Evolutionary conservation across 1,140 invertebrate genomes (phyloP).

Genomic region (Ectropis grisescens): DNA sequence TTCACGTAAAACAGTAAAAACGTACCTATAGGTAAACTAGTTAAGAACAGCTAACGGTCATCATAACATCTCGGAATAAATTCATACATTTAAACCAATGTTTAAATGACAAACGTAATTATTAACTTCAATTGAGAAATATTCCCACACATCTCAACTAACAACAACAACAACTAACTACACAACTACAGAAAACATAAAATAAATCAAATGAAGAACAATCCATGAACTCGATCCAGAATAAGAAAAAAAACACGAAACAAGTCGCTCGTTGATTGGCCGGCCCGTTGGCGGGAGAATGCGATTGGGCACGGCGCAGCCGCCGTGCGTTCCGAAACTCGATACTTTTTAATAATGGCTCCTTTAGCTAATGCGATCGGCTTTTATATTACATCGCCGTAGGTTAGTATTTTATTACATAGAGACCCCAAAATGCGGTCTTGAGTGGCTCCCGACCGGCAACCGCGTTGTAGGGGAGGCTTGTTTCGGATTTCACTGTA

Average conservation of each 20-base stretch:
- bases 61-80: no score
- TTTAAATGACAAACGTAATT: neutral
- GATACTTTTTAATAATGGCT: conserved; percentile 70
- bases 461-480: conserved; percentile 17
- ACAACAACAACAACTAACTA: conserved; percentile 15
- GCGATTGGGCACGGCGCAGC: conserved; percentile 37
- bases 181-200: conserved; percentile 33
- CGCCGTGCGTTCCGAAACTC: conserved; percentile 50
- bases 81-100: neutral
- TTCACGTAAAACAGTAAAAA: no score
- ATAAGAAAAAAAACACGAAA: conserved; percentile 53
- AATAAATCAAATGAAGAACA: conserved; percentile 66
- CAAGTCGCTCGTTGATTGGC: conserved; percentile 35
- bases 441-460: conserved; percentile 31
- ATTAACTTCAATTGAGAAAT: no score
- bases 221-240: conserved; percentile 61
- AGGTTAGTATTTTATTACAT: conserved; percentile 64
- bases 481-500: conserved; percentile 29
- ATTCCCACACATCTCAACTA: neutral
- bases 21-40: no score
- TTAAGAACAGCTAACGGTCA: no score
- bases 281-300: conserved; percentile 18
- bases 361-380: conserved; percentile 63
- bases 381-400: conserved; percentile 48
- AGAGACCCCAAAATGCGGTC: conserved; percentile 36